Evolutionary conservation across 1,140 invertebrate species (phyloP), one percentile per base, ranked within the genome.

Genomic region (Drosophila pandora): DNA sequence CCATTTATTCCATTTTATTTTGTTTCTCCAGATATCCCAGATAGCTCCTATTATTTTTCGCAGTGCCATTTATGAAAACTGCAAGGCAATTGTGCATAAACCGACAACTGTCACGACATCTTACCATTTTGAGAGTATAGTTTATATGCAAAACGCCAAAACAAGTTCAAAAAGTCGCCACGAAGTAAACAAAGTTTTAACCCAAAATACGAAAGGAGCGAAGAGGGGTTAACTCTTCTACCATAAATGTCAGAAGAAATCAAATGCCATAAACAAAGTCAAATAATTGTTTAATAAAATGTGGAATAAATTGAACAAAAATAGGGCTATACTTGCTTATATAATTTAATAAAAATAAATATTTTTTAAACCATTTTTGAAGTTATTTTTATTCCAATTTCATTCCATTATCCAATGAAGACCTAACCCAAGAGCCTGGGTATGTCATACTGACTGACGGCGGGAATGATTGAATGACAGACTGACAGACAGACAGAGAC

Each of bases 41-140:
- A 6, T 25, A 0, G 25, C 6, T 25, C 6, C 5, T 25, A 25
- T 25, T 37, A 37, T 43, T 43, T 43, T 9, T 43, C 3, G 1
- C 41, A 43, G 41, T 43, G 41, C 13, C 41, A 87, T 87, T 85
- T 87, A 87, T 85, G 82, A 87, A 87, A 85, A 76, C 77, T 82
- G 87, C 76, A 82, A 41, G 63, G 28, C 65, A 69, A 69, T 69
- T 62, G 60, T 77, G 48, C 34, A 57, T 55, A 74, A 74, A 74
- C 71, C 59, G 71, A 63, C 71, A 74, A 65, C 74, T 74, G 71
- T 74, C 71, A 74, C 71, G 71, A 45, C 70, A 74, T 74, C 47
- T 64, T 53, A 23, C 32, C 59, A 57, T 74, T 56, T 74, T 34
- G 25, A 74, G 70, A 64, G 60, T 50, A 30, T 63, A 17, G 17